Base-by-base conservation (phyloP, 2,113 vertebrate genomes). In the Xenopus tropicalis region DNA sequence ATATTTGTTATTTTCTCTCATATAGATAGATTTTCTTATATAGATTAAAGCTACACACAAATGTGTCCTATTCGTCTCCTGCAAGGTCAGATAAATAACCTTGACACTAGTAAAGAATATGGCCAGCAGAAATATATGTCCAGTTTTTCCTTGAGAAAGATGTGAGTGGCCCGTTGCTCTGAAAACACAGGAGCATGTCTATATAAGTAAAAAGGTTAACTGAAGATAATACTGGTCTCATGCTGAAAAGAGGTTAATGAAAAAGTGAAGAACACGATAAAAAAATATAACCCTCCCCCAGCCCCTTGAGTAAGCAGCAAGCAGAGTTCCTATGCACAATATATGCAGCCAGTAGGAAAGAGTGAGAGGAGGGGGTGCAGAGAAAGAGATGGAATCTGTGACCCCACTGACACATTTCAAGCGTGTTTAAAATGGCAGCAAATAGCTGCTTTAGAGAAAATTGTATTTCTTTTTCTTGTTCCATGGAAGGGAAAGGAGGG, bases 261-360 rank as follows among this genome's bases (percentile, higher is more conserved):
- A 63, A 14, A 69, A 43, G 72, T n/a, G 25, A 69, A 59, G 61
- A 69, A 75, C 56, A 75, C 62, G n/a, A 48, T 69, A 75, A 75
- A 61, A 58, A 68, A 66, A 24, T 10, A 16, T 14, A 23, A 67
- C 72, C 8, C 72, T 9, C 66, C 80, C 65, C 72, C 72, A 54
- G 17, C 79, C 84, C 72, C 79, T 46, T 63, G 82, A 81, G 86
- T 81, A 79, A 79, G 85, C 81, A 80, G 78, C 79, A 86, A 85
- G 84, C 82, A 80, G 81, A 74, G 81, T 72, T 8, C 61, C 69
- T 80, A 79, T 80, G 77, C 59, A 80, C 68, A 71, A 69, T 75
- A 75, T 74, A 51, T 75, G 72, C 65, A 58, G 70, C 43, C 79
- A 62, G 63, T 51, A 72, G 70, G 69, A 79, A 83, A 48, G 46